Evolutionary conservation across 2,797 vertebrate species (phyloP), one percentile per base, ranked within the genome.

Genomic region (Periparus ater): DNA sequence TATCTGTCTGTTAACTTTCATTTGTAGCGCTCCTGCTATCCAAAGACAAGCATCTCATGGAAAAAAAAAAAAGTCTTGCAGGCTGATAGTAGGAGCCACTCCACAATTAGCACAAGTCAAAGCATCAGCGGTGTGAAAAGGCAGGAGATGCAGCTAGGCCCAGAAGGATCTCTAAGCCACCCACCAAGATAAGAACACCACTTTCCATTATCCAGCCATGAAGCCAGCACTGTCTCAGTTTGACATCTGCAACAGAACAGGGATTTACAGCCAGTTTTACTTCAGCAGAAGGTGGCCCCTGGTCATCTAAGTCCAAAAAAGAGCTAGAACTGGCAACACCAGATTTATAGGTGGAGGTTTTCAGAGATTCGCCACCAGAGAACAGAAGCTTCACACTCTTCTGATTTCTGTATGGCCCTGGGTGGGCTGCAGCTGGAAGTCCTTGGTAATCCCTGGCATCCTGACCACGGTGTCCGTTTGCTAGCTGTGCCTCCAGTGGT

Each of bases 11-110:
- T 85, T 95, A 71, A 34, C 51, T 90, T 78, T 74, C 71, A 50
- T 55, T 95, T 89, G 68, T 62, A 74, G 10, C 61, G 83, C 65
- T 82, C 34, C 30, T 61, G 67, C 82, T 95, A 73, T 80, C 78
- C 32, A 34, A 80, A 74, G 55, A 78, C 44, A 66, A 50, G 11
- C n/a, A 93, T 70, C 78, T 92, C 65, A 36, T 29, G 38, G 38
- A 32, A 40, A 58, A 89, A 94, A 89, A 94, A 94, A 93, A 58
- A 8, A 30, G 38, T 27, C 48, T 77, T 91, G 50, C 55, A 85
- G 50, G 57, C 23, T 89, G 51, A 66, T 62, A 29, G 36, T 12
- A 17, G 38, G 54, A 80, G 54, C 53, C 50, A 26, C 55, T 85
- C 53, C 38, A 67, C 34, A 81, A 65, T 40, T 32, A 79, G n/a